phyloP scores from a whole-genome alignment of 2,797 vertebrate genomes.

The Rachycentron canadum region DNA sequence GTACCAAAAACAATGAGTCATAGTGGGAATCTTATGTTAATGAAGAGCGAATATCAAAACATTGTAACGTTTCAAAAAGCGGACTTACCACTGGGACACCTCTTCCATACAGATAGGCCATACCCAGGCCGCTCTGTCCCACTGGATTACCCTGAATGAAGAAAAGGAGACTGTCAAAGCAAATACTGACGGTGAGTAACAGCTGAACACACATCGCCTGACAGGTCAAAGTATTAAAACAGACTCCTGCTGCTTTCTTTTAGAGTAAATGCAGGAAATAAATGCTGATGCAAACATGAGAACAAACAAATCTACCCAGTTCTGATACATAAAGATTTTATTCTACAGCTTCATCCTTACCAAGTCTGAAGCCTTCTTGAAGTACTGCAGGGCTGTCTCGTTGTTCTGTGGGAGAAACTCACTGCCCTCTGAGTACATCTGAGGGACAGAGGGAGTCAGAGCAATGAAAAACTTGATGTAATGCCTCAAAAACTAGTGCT shows the following conservation, averaged over 20 bases:
- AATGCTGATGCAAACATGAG: not conserved
- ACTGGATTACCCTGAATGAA: conserved; percentile 94
- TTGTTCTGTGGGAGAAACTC: conserved; percentile 96
- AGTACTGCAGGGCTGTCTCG: conserved; percentile 97
- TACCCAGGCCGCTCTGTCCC: conserved; percentile 97
- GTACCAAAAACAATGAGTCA: not conserved
- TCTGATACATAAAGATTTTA: not conserved
- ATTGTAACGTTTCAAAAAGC: not conserved
- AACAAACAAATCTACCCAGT: not conserved
- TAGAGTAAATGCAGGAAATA: not conserved
- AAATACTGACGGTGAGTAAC: not conserved
- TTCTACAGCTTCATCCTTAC: conserved; percentile 78
- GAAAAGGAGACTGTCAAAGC: not conserved
- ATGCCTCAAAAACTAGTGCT: conserved; percentile 4
- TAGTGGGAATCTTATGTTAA: not conserved
- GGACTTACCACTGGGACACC: conserved; percentile 95
- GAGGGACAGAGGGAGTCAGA: conserved; percentile 33
- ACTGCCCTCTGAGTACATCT: conserved; percentile 99
- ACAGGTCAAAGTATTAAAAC: not conserved
- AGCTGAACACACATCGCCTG: not conserved
- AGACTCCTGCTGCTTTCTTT: not conserved
- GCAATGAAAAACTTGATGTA: not conserved
- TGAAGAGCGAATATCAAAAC: not conserved
- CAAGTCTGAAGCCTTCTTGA: conserved; percentile 98
- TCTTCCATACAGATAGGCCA: conserved; percentile 97